Percentiles rank a stretch among this genome's conserved stretches.
phyloP scores from a whole-genome alignment of 2,888 invertebrate genomes.

The Protonemura montana region DNA sequence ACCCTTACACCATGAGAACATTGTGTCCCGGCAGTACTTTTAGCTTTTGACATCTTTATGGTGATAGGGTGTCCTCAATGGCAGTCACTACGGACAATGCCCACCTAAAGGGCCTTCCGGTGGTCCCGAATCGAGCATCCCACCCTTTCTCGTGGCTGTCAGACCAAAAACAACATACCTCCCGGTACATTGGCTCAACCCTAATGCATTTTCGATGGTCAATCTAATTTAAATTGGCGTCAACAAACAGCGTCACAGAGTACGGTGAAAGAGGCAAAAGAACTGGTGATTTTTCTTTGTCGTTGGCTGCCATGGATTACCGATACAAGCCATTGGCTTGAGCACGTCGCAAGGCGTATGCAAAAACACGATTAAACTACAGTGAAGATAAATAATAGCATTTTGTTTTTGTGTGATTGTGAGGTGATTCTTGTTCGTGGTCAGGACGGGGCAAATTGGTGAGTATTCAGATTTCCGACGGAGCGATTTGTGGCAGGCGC shows the following conservation, averaged over 20 bases:
- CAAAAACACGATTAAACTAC: slow-evolving; percentile 25
- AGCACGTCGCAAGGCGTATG: slow-evolving; percentile 15
- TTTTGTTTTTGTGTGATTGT: slow-evolving; percentile 7
- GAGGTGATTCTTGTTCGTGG: slow-evolving; percentile 23
- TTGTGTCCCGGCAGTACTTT: slow-evolving; percentile 28
- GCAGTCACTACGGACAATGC: slow-evolving; percentile 29
- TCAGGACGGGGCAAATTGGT: neutral
- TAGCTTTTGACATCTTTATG: slow-evolving; percentile 39
- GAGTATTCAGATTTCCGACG: neutral
- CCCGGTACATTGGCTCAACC: neutral
- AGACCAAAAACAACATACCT: neutral
- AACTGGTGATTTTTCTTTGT: neutral
- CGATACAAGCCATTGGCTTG: slow-evolving; percentile 9
- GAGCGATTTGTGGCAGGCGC: neutral
- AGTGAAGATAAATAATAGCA: slow-evolving; percentile 13
- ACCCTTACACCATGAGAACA: neutral
- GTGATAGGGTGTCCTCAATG: slow-evolving; percentile 25
- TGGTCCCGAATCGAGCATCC: neutral
- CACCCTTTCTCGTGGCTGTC: neutral
- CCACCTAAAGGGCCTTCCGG: slow-evolving; percentile 31
- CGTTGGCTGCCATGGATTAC: neutral
- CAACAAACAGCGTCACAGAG: slow-evolving; percentile 5
- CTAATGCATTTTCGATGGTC: slow-evolving; percentile 17
- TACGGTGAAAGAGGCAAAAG: neutral
- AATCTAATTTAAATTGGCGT: slow-evolving; percentile 23